Evolutionary conservation across 2,113 vertebrate genomes (phyloP).

Genomic region (Trogon melanurus): DNA sequence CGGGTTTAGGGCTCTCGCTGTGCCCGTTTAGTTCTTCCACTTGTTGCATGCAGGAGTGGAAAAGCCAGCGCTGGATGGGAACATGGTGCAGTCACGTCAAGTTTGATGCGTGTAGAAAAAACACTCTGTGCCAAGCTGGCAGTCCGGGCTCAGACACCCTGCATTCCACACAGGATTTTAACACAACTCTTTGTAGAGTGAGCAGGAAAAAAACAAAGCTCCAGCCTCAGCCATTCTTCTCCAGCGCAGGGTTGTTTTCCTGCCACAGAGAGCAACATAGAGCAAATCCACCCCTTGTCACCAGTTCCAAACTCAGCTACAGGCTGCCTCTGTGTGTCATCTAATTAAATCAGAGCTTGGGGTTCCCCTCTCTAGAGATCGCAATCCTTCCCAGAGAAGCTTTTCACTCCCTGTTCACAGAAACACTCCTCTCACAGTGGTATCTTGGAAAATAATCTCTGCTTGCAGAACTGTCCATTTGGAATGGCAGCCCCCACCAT

Average conservation of each 20-base stretch:
- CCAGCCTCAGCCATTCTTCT: background rate
- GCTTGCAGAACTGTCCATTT: background rate
- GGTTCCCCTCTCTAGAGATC: background rate
- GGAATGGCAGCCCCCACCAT: background rate
- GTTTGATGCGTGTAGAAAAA: background rate
- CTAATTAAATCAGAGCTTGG: background rate
- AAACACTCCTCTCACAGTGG: background rate
- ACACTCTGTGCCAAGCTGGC: fast-evolving
- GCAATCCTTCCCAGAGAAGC: background rate
- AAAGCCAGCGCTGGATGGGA: fast-evolving
- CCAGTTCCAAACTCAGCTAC: background rate
- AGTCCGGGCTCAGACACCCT: fast-evolving
- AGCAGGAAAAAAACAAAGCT: background rate
- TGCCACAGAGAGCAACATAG: background rate
- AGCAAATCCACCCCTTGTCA: background rate
- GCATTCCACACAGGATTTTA: fast-evolving
- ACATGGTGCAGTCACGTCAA: fast-evolving
- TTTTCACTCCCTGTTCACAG: background rate
- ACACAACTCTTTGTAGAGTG: fast-evolving
- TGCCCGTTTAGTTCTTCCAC: fast-evolving
- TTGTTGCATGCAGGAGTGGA: background rate
- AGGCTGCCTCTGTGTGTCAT: background rate
- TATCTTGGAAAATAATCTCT: background rate
- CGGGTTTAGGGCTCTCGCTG: background rate
- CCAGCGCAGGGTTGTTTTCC: background rate